Evolutionary conservation across 2,113 vertebrate species (phyloP), one percentile per base, ranked within the genome.

Genomic region (Plecturocebus donacophilus): DNA sequence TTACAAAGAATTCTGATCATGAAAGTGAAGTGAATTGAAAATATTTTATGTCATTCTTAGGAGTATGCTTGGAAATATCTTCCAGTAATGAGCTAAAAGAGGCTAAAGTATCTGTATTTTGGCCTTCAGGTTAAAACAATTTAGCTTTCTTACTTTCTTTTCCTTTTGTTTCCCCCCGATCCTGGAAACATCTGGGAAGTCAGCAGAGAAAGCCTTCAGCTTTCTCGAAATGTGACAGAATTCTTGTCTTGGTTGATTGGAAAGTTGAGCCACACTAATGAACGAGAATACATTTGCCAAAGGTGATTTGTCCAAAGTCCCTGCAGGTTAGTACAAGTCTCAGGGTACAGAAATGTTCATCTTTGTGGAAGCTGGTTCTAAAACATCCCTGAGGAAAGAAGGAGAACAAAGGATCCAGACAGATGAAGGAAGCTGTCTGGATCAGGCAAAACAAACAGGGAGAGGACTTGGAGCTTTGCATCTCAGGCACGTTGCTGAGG

Each of bases 21-120:
- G 32, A 94, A 84, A 95, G 19, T 6, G 79, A 90, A 94, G 75
- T 58, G 30, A 83, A 49, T 38, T 71, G 42, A 94, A 93, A 96
- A 56, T 30, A 61, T 80, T 90, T 92, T 52, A 66, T n/a, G 13
- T 54, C 89, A 21, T 64, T 75, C 52, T 87, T 88, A 52, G 81
- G 42, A 87, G 4, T 3, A 0, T 87, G 13, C 5, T 89, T 92
- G 17, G 71, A 90, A 90, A 81, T 71, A 6, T 35, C 80, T 97
- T 80, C n/a, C 3, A 89, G n/a, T 76, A 81, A 82, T n/a, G 64
- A 64, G 30, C 79, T 80, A 47, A 76, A 90, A 80, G 21, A 1
- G 16, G 20, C 6, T 20, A 52, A 27, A 35, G 4, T 87, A 80
- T 76, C 10, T 38, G n/a, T 80, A 85, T 87, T 82, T 87, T 85